Evolutionary conservation across 2,888 invertebrate genomes (phyloP).

Genomic region (Sericinus montela): DNA sequence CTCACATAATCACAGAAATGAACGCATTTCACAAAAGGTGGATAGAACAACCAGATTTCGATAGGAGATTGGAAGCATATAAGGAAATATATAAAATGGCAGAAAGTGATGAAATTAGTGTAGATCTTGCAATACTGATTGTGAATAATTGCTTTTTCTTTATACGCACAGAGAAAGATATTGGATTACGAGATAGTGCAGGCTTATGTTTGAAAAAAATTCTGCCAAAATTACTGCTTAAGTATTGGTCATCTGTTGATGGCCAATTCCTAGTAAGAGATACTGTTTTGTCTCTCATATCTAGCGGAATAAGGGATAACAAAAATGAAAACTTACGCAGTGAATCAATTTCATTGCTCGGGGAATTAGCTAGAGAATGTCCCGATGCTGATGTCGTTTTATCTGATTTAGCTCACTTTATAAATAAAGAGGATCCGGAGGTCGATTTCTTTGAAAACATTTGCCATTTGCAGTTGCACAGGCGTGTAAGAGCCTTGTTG

Average conservation of each 20-base stretch:
- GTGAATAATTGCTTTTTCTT: slow-evolving; percentile 91
- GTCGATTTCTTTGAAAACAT: slow-evolving; percentile 97
- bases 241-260: slow-evolving; percentile 75
- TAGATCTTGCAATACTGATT: slow-evolving; percentile 84
- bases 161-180: slow-evolving; percentile 88
- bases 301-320: slow-evolving; percentile 84
- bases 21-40: slow-evolving; percentile 93
- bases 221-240: slow-evolving; percentile 81
- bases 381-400: slow-evolving; percentile 84
- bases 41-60: slow-evolving; percentile 97
- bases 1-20: slow-evolving; percentile 81
- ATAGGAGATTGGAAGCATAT: slow-evolving; percentile 88
- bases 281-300: slow-evolving; percentile 85
- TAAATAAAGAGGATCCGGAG: slow-evolving; percentile 87
- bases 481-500: slow-evolving; percentile 89
- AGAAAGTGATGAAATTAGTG: slow-evolving; percentile 71
- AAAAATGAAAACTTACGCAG: slow-evolving; percentile 85
- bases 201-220: slow-evolving; percentile 85
- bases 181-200: slow-evolving; percentile 89
- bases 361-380: slow-evolving; percentile 86
- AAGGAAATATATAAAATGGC: slow-evolving; percentile 81
- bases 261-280: slow-evolving; percentile 84
- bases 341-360: slow-evolving; percentile 89
- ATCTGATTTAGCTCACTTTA: slow-evolving; percentile 83
- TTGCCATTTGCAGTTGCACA: slow-evolving; percentile 91